Percentiles rank a stretch among this genome's conserved stretches.
Evolutionary conservation across 2,888 invertebrate species (phyloP).

Genomic region (Leptinotarsa peninsularis): DNA sequence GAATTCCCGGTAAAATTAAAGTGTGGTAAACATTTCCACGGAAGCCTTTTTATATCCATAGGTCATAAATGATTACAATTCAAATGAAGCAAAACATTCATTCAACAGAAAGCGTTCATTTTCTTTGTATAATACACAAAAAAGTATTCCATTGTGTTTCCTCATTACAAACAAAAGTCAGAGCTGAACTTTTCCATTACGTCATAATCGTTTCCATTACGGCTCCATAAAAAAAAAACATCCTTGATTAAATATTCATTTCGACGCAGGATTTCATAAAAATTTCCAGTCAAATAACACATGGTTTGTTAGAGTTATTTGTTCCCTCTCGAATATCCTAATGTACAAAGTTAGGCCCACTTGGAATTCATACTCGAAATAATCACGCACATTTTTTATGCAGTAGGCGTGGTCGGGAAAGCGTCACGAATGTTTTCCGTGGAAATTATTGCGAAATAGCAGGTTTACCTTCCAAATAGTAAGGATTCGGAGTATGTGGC

Average conservation of each 20-base stretch:
- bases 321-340: not conserved
- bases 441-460: constrained; percentile 1
- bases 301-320: not conserved
- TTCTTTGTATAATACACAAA: too few species aligned
- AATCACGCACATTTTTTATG: constrained; percentile 12
- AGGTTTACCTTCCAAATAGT: not conserved
- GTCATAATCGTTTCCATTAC: not conserved
- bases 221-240: not conserved
- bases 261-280: not conserved
- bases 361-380: not conserved
- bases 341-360: constrained; percentile 2
- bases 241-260: not conserved
- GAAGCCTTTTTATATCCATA: too few species aligned
- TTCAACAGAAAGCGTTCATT: too few species aligned
- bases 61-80: too few species aligned
- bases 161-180: not conserved
- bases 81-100: too few species aligned
- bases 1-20: too few species aligned
- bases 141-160: not conserved
- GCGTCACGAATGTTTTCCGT: not conserved
- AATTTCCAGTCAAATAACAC: not conserved
- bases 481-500: not conserved
- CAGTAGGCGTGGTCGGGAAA: not conserved
- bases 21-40: too few species aligned
- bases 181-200: not conserved